Conservation (phyloP, 2,888 invertebrate genomes). For the Mythimna albipuncta region DNA sequence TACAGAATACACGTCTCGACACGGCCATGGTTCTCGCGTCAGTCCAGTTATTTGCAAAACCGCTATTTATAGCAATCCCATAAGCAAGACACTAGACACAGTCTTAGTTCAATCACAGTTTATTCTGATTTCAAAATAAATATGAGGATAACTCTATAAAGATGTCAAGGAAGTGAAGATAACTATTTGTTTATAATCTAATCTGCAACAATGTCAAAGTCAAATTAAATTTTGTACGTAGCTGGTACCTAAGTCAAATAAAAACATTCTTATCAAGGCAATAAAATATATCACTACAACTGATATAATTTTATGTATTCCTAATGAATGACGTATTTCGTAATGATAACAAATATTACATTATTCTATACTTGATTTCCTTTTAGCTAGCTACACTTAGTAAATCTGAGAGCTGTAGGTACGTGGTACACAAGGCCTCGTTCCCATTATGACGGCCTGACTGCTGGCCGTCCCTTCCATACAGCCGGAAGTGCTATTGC, state of each 20-base stretch:
- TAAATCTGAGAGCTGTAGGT: conserved; percentile 23
- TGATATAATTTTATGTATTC: conserved; percentile 40
- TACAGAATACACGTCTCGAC: conserved; percentile 76
- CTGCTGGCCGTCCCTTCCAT: conserved; percentile 27
- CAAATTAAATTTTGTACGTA: conserved; percentile 22
- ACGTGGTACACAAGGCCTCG: conserved; percentile 27
- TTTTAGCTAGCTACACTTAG: conserved; percentile 17
- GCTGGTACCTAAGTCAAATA: conserved; percentile 17
- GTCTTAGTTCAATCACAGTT: conserved; percentile 60
- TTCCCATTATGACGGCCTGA: conserved; percentile 23
- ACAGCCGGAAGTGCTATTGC: conserved; percentile 41
- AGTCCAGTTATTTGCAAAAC: conserved; percentile 89
- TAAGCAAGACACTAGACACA: conserved; percentile 79
- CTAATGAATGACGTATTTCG: conserved; percentile 41
- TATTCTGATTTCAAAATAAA: conserved; percentile 29
- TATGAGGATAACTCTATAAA: conserved; percentile 14
- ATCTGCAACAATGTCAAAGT: conserved; percentile 37
- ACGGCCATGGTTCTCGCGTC: conserved; percentile 79
- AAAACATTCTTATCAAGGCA: conserved; percentile 48
- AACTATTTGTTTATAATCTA: conserved; percentile 32
- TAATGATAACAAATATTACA: conserved; percentile 38
- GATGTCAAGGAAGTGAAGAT: conserved; percentile 44
- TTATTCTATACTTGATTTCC: conserved; percentile 26
- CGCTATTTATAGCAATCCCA: conserved; percentile 88
- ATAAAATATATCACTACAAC: conserved; percentile 40